Evolutionary conservation across 2,888 invertebrate species (phyloP), one percentile per base, ranked within the genome.

Genomic region (Cotesia congregata): DNA sequence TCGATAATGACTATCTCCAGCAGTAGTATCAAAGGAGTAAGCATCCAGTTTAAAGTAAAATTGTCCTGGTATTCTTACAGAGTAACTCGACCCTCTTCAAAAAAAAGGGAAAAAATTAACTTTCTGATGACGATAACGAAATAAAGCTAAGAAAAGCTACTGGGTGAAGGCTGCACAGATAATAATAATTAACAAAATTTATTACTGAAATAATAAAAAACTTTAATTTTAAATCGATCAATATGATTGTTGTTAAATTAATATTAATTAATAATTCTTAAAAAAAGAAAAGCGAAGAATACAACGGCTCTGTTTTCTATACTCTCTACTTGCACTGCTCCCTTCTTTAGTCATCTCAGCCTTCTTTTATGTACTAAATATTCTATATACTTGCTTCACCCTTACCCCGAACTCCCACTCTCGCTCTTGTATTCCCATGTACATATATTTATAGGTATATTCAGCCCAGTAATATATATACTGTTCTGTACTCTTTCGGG

Each of bases 51-150:
- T 5, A 76, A 76, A 68, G 67, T 68, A 41, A 74, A 68, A 74
- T 68, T 39, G 41, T 74, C 74, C 61, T 7, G 50, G 50, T 50
- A 50, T 7, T 50, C 50, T 50, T 50, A 30, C 17, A 65, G 64
- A 40, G 59, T 61, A 69, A 65, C 72, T 30, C 67, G 75, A 72
- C 72, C 67, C 75, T 64, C 68, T 30, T n/a, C n/a, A n/a, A 30
- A 0, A 30, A 30, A 30, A 30, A 30, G 30, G 50, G 50, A 72
- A 75, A 79, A 79, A 79, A 79, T 82, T 81, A 79, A 78, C 78
- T 80, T 78, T 82, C 50, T 50, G 50, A 50, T 78, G 70, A 69
- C 79, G 82, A 85, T 83, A 85, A 83, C 82, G 78, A 82, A 82
- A 85, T 77, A 77, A 77, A 70, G 59, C 50, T 6, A 41, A 64